A percentile compares a stretch with the other conserved stretches of the same genome.
phyloP scores from a whole-genome alignment of 2,113 vertebrate species.

The Pipa parva region DNA sequence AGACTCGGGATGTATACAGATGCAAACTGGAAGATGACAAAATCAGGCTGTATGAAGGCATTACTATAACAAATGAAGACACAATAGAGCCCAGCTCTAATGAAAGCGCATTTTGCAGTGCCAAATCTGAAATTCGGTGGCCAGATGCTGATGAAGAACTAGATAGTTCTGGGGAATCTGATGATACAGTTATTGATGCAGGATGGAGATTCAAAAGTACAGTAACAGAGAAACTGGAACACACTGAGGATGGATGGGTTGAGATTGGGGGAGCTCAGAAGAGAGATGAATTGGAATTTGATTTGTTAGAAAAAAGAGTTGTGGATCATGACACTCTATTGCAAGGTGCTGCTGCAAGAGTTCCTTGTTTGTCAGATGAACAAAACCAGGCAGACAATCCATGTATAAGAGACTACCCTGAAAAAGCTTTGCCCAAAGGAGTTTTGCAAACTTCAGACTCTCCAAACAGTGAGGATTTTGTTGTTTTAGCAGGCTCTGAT shows the following conservation, averaged over 20 bases:
- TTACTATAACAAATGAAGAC: background rate
- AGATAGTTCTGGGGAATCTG: conserved; percentile 83
- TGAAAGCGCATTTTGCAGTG: conserved; percentile 4
- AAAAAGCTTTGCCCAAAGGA: background rate
- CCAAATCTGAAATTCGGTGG: conserved; percentile 41
- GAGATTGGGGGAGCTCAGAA: conserved; percentile 6
- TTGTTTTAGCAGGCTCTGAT: conserved; percentile 68
- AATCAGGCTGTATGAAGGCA: background rate
- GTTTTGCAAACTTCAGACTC: conserved; percentile 41
- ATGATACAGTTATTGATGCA: conserved; percentile 81
- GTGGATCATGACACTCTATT: background rate
- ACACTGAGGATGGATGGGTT: conserved; percentile 24
- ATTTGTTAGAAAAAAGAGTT: background rate
- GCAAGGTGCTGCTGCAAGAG: no score
- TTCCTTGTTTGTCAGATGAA: background rate
- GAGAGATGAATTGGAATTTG: background rate
- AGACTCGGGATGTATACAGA: background rate
- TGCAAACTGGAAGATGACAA: background rate
- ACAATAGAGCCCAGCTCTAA: conserved; percentile 32
- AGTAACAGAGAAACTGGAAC: background rate
- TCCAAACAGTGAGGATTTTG: conserved; percentile 62
- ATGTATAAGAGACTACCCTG: no score
- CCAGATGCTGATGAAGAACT: conserved; percentile 56
- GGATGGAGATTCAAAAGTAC: conserved; percentile 24
- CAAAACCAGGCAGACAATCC: background rate